phyloP scores from a whole-genome alignment of 2,888 invertebrate species.

The Rapana venosa region DNA sequence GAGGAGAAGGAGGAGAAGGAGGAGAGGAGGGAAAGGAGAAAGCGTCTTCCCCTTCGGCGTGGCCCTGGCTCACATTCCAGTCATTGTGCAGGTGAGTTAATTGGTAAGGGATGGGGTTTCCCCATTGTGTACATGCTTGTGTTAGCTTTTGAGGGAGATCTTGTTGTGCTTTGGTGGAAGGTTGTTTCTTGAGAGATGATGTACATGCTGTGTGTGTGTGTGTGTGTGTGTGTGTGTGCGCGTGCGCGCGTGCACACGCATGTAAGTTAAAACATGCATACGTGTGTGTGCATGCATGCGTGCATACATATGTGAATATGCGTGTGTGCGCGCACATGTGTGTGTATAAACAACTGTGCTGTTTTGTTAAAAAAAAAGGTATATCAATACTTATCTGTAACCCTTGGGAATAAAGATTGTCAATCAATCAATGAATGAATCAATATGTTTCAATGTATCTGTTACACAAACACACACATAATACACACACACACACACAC shows the following conservation, averaged over 20 bases:
- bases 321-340: background rate
- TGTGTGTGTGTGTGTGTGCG: slow-evolving; percentile 22
- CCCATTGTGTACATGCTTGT: background rate
- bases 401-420: no score
- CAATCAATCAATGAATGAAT: no score
- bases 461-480: no score
- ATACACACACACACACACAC: no score
- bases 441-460: no score
- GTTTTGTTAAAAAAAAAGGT: no score
- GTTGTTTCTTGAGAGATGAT: background rate
- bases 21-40: background rate
- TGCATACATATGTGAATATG: background rate
- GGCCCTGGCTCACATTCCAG: slow-evolving; percentile 82
- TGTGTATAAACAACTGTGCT: no score
- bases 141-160: background rate
- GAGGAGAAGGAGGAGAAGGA: background rate
- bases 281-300: slow-evolving; percentile 21
- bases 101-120: no score
- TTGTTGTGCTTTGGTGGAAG: background rate
- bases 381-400: no score
- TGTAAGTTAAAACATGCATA: slow-evolving; percentile 9
- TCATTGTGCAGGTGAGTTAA: slow-evolving; percentile 74
- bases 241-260: slow-evolving; percentile 4
- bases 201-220: background rate
- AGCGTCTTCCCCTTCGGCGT: slow-evolving; percentile 74